Evolutionary conservation across 23 tunicate genomes (phyloP), one percentile per base, ranked within the genome.

Genomic region (Phallusia fumigata): DNA sequence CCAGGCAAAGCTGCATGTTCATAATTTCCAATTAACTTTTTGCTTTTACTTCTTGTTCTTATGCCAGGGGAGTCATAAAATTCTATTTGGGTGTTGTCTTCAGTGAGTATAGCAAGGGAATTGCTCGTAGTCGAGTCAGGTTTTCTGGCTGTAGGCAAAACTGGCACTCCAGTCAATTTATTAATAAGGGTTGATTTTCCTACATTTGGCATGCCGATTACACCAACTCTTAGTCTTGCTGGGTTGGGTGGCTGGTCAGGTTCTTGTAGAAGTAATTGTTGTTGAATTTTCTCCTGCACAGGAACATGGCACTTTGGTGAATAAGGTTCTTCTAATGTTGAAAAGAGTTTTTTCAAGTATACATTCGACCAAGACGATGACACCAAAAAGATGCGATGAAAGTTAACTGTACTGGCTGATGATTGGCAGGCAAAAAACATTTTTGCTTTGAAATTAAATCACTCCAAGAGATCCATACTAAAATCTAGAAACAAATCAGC

Each of bases 201-300:
- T 33, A 79, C 94, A 83, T 94, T 94, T 26, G 98, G 98, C 98
- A 94, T 94, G 18, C 98, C 98, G 53, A 94, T 65, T 18, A 94
- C 91, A 52, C 88, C 88, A 22, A 89, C 94, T 73, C 85, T 81
- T 28, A 89, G 82, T 21, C 78, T 52, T 45, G 79, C 84, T 30
- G 86, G 84, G 76, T 87, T 75, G 21, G 18, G 78, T 78, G 88
- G 88, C 65, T 85, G 88, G 35, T 79, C 83, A 0, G 83, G 52
- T 53, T 26, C 28, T 24, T 13, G 26, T 13, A 58, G 1, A 13
- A 58, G 69, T 58, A 58, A 24, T 58, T 22, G 28, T 58, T 58
- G 69, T 21, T 22, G 26, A 21, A 21, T 24, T 58, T 58, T 24
- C 3, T 58, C 69, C 28, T 58, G 28, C 13, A 58, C 28, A 6